Evolutionary conservation across 2,113 vertebrate genomes (phyloP), one percentile per base, ranked within the genome.

Genomic region (Solea solea): DNA sequence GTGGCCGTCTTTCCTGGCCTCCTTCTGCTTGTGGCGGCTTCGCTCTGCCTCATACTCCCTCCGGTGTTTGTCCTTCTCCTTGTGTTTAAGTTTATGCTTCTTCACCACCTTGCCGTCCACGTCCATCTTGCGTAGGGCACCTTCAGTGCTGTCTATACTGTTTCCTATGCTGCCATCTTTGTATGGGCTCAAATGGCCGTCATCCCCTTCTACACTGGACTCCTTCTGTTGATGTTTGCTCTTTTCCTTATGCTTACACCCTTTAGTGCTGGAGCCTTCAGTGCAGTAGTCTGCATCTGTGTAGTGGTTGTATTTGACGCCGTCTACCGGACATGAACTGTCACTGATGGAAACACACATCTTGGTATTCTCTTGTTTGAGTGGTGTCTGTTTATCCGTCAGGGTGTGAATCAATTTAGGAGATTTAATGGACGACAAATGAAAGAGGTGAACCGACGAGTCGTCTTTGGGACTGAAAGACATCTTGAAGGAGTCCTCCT

Each of bases 1-100:
- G 89, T 96, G 96, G 58, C 93, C 62, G 2, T 97, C 97, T 92
- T 96, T 98, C 80, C 86, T 84, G 69, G 82, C 87, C 28, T 97
- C 96, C 68, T 95, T 97, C 78, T 93, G 95, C 78, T 94, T 95
- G 67, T 96, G 95, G 77, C 95, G 96, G 82, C 96, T 97, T 42
- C 94, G 95, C 73, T 98, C 97, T 5, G 91, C 90, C 72, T 98
- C 96, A 9, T 91, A 93, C 4, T 98, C 97, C 80, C 96, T 96
- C 90, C 94, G 93, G 84, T 95, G 94, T 79, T 98, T 98, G 73
- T 98, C 97, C 73, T 98, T 98, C 88, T 98, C 97, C 86, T 96
- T 97, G 86, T 98, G 97, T 90, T 95, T 98, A n/a, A 98, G 83
- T 81, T 99, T 99, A 91, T 98, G 96, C 81, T 99, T 99, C 88